phyloP scores from a whole-genome alignment of 2,888 invertebrate species.

The Lepidochrysops patricia region DNA sequence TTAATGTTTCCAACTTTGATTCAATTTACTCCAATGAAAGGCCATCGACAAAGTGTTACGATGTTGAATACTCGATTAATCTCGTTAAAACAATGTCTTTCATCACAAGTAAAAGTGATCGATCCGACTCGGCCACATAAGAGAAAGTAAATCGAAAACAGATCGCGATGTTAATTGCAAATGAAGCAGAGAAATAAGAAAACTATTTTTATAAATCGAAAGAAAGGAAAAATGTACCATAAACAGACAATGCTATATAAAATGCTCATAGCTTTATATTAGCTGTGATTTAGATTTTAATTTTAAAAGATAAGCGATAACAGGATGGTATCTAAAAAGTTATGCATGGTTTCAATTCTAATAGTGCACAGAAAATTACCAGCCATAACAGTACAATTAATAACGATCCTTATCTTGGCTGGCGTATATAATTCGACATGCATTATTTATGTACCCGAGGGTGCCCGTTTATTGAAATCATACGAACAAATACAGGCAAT shows the following conservation, averaged over 20 bases:
- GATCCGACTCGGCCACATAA: slow-evolving; percentile 18
- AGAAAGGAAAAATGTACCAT: not conserved
- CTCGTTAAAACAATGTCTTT: slow-evolving; percentile 15
- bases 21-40: not conserved
- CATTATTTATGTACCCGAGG: slow-evolving; percentile 64
- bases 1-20: no score
- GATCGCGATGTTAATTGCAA: not conserved
- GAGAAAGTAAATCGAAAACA: slow-evolving; percentile 21
- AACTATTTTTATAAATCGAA: not conserved
- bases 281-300: not conserved
- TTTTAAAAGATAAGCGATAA: not conserved
- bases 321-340: not conserved
- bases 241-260: not conserved
- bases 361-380: slow-evolving; percentile 14
- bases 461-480: slow-evolving; percentile 63
- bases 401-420: slow-evolving; percentile 28
- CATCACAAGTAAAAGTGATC: slow-evolving; percentile 23
- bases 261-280: not conserved
- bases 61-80: not conserved
- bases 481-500: slow-evolving; percentile 45
- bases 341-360: not conserved
- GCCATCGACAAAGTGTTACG: not conserved
- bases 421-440: slow-evolving; percentile 55
- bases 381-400: slow-evolving; percentile 17
- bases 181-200: not conserved